Evolutionary conservation across 2,888 invertebrate species (phyloP).

Genomic region (Pterobdella sp.): DNA sequence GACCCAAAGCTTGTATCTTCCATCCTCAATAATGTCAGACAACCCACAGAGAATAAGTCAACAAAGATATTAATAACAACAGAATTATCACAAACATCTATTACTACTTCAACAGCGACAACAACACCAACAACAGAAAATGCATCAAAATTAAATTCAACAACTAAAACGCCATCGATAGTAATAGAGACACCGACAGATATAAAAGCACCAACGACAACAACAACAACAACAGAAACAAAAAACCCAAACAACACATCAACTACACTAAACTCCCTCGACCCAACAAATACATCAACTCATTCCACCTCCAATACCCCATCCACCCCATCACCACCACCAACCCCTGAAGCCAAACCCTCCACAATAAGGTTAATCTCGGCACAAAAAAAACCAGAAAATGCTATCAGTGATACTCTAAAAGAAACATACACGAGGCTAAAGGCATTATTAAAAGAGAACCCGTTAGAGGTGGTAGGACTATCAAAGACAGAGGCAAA

Average conservation of each 20-base stretch:
- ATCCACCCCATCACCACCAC: background rate
- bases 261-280: background rate
- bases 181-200: background rate
- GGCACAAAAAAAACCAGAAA: background rate
- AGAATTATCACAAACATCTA: background rate
- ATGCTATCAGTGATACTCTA: background rate
- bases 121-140: background rate
- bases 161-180: background rate
- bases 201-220: background rate
- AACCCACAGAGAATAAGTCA: too few species aligned
- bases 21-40: background rate
- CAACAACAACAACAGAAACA: background rate
- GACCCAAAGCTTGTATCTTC: background rate
- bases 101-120: background rate
- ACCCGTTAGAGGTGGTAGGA: conserved; percentile 17
- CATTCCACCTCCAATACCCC: background rate
- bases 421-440: background rate
- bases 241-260: background rate
- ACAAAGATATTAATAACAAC: background rate
- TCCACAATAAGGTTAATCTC: background rate
- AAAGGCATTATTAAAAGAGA: background rate
- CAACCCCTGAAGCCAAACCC: background rate
- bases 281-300: background rate
- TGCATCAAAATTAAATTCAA: background rate
- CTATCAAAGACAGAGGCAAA: background rate